Conservation (phyloP, 2,113 vertebrate genomes). For the Apodemus sylvaticus region DNA sequence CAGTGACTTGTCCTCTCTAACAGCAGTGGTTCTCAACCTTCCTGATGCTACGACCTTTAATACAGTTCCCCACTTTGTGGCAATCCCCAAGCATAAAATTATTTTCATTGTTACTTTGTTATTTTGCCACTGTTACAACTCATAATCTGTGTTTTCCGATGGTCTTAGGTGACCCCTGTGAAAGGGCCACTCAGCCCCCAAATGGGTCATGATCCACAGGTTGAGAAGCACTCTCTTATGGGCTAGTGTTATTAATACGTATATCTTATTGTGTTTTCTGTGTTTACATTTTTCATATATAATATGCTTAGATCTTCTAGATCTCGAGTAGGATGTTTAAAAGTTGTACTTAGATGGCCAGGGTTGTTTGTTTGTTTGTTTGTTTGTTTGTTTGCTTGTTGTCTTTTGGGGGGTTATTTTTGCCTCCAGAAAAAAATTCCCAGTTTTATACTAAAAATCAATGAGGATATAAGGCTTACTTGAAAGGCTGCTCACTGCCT, state of each 20-base stretch:
- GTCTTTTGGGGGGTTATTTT: neutral
- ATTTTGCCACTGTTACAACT: neutral
- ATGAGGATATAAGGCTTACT: neutral
- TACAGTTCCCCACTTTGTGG: neutral
- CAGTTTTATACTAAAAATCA: conserved; percentile 2
- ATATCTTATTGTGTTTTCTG: neutral
- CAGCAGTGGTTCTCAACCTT: neutral
- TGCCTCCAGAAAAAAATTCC: neutral
- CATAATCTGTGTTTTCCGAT: neutral
- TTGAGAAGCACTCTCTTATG: neutral
- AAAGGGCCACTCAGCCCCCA: neutral
- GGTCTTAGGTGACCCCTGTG: neutral
- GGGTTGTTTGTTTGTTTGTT: neutral
- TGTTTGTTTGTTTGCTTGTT: neutral
- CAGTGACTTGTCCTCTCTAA: neutral
- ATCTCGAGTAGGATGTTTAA: neutral
- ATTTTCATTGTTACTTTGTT: neutral
- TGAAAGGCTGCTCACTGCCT: neutral
- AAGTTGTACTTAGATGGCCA: conserved; percentile 7
- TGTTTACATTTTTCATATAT: neutral
- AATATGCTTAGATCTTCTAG: neutral
- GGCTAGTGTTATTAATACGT: neutral
- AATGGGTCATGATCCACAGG: neutral
- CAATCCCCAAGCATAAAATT: neutral
- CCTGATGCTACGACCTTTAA: neutral